Conservation (phyloP, 2,888 invertebrate species). For the Acanthoscelides obtectus region DNA sequence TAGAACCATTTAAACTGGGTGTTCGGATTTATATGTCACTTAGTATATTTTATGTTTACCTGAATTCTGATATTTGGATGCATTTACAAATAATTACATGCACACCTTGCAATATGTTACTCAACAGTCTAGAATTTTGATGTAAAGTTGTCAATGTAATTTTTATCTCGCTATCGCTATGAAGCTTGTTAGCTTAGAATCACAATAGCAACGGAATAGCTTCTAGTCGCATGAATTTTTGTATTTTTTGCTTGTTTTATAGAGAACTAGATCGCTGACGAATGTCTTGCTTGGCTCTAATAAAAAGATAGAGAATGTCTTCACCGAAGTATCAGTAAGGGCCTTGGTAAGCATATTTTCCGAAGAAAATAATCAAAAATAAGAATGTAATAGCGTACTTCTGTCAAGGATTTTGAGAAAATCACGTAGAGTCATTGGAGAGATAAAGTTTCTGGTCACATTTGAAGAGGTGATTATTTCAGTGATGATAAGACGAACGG, state of each 20-base stretch:
- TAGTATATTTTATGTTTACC: no score
- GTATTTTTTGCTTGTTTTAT: slow-evolving; percentile 33
- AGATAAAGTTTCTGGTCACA: no score
- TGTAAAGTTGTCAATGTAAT: neutral
- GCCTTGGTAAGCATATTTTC: slow-evolving; percentile 54
- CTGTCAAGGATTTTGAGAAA: neutral
- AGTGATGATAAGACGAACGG: no score
- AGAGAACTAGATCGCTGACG: slow-evolving; percentile 55
- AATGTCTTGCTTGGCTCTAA: slow-evolving; percentile 41
- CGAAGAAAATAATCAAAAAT: neutral
- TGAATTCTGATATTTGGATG: no score
- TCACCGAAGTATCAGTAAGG: slow-evolving; percentile 58
- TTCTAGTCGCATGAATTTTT: slow-evolving; percentile 6
- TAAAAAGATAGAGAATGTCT: slow-evolving; percentile 48
- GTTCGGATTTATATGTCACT: no score
- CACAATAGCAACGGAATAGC: neutral
- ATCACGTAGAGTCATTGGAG: neutral
- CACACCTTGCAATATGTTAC: no score
- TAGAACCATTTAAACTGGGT: no score
- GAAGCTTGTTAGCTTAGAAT: neutral
- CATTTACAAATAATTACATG: no score
- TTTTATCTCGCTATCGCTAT: neutral
- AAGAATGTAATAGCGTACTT: neutral
- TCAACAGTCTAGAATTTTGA: neutral
- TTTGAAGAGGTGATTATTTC: no score